These are phyloP conservation scores for Tenebrio molitor DNA, from an alignment of 1,140 invertebrate genomes.

Conservation along the genomic window DNA sequence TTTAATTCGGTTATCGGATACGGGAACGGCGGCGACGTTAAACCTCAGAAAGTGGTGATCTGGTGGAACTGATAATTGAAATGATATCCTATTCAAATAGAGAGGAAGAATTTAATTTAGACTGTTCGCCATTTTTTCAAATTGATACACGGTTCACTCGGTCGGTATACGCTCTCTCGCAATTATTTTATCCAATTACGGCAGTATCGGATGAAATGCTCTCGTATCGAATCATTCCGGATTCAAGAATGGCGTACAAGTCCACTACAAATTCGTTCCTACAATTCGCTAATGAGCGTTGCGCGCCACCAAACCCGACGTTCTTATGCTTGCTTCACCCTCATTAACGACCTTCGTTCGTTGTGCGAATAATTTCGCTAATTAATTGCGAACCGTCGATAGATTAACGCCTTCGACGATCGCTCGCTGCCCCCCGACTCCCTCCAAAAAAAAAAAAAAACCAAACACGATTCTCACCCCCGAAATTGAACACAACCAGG, in stretches of 20 bases:
- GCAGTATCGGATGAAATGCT: constrained; percentile 54
- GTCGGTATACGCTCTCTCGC: constrained; percentile 41
- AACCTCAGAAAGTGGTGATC: constrained; percentile 40
- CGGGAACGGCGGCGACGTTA: constrained; percentile 7
- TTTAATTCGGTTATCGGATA: constrained; percentile 24
- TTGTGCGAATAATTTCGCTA: constrained; percentile 16
- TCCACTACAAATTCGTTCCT: constrained; percentile 49
- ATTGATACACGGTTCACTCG: constrained; percentile 52
- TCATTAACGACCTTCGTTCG: constrained; percentile 29
- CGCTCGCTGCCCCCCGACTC: no score
- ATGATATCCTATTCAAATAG: constrained; percentile 60
- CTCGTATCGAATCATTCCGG: constrained; percentile 52
- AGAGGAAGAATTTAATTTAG: constrained; percentile 58
- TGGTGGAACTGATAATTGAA: constrained; percentile 57
- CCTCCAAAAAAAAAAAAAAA: no score
- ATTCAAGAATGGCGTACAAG: constrained; percentile 53
- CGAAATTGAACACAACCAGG: background rate
- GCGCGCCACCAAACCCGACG: constrained; percentile 13
- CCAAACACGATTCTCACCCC: background rate
- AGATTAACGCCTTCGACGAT: constrained; percentile 17
- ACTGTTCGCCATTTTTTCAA: constrained; percentile 52
- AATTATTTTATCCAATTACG: constrained; percentile 56
- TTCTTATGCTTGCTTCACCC: constrained; percentile 24
- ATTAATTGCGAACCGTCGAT: constrained; percentile 24
- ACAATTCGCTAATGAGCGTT: constrained; percentile 38